Percentiles rank a stretch among this genome's conserved stretches.
These are phyloP conservation scores for Callocephalon fimbriatum DNA, from an alignment of 2,113 vertebrate species.

Conservation along the genomic window DNA sequence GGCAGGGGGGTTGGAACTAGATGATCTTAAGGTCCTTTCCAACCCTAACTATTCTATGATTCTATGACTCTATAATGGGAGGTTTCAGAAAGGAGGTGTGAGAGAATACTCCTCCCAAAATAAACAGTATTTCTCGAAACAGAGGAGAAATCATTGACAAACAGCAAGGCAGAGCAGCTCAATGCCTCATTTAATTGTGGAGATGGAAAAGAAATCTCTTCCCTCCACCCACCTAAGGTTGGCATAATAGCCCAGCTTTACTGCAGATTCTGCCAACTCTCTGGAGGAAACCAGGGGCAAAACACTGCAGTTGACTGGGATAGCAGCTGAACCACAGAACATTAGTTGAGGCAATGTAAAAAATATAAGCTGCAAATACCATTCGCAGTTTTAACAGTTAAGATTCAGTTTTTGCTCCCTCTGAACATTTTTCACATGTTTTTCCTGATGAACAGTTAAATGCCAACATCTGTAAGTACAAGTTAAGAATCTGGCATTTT, in stretches of 20 bases:
- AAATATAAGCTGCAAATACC: not conserved
- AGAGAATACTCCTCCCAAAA: not conserved
- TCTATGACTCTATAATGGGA: too few relatives aligned
- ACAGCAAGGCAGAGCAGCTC: not conserved
- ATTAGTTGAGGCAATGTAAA: not conserved
- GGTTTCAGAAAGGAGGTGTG: not conserved
- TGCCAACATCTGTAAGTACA: slow-evolving; percentile 22
- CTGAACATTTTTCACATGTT: slow-evolving; percentile 43
- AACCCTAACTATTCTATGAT: too few relatives aligned
- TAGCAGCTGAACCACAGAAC: not conserved
- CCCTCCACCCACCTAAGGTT: not conserved
- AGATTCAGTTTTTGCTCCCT: slow-evolving; percentile 4
- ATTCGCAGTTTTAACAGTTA: not conserved
- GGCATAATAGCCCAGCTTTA: not conserved
- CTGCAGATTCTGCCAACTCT: not conserved
- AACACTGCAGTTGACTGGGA: not conserved
- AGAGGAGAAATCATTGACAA: not conserved
- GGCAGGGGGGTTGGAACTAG: too few relatives aligned
- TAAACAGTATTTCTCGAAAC: not conserved
- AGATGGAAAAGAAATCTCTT: not conserved
- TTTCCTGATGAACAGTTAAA: slow-evolving; percentile 4
- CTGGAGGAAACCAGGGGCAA: not conserved
- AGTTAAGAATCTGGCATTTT: slow-evolving; percentile 33
- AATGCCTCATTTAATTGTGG: not conserved
- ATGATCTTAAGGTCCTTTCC: too few relatives aligned